Evolutionary conservation across 2,113 vertebrate genomes (phyloP).

Genomic region (Manacus vitellinus): DNA sequence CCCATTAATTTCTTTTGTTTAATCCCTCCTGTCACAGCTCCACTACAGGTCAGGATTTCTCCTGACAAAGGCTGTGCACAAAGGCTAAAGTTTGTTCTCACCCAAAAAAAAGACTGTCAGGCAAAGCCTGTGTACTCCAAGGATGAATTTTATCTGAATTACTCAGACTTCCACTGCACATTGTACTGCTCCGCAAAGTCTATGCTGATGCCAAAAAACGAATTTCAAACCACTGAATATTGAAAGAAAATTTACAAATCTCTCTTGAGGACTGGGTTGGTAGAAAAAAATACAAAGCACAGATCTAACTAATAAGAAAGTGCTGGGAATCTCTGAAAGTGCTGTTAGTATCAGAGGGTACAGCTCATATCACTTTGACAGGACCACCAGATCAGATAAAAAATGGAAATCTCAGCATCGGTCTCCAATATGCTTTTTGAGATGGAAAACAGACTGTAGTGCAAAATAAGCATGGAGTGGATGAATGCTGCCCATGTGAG

Average conservation of each 20-base stretch:
- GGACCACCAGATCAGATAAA: neutral
- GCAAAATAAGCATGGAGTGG: neutral
- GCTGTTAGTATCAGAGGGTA: neutral
- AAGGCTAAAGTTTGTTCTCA: neutral
- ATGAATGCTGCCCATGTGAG: neutral
- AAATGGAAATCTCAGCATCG: neutral
- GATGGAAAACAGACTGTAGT: rapidly evolving
- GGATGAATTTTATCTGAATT: neutral
- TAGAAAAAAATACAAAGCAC: neutral
- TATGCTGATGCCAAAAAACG: neutral
- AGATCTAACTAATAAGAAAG: neutral
- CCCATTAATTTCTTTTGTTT: neutral
- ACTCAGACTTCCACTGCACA: neutral
- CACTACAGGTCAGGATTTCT: neutral
- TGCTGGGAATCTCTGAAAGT: rapidly evolving
- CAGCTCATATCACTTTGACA: neutral
- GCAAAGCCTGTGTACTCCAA: neutral
- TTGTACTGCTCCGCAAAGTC: neutral
- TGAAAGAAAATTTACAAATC: neutral
- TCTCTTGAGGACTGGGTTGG: neutral
- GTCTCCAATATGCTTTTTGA: neutral
- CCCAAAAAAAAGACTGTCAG: neutral
- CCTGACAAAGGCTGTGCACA: neutral
- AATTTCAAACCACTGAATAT: neutral
- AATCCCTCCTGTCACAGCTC: neutral